phyloP scores from a whole-genome alignment of 2,888 invertebrate genomes.

The Rhyacophila evoluta region DNA sequence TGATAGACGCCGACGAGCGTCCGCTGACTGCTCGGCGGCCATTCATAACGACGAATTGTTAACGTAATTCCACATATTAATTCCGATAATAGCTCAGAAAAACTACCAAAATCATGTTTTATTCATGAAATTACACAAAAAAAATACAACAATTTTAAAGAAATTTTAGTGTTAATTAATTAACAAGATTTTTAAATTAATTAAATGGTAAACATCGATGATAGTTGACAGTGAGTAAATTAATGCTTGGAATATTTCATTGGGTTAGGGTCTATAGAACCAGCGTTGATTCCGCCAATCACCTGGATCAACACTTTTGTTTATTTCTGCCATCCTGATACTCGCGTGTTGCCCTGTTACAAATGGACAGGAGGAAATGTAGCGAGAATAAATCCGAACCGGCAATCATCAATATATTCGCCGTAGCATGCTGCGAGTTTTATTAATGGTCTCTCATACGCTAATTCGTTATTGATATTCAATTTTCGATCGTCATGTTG shows the following conservation, averaged over 20 bases:
- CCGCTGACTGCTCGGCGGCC: background rate
- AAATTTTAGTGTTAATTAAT: too few species aligned
- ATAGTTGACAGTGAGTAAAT: too few species aligned
- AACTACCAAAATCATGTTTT: too few species aligned
- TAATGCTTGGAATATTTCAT: too few species aligned
- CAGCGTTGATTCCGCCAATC: background rate
- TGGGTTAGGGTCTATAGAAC: background rate
- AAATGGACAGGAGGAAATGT: background rate
- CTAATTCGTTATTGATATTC: background rate
- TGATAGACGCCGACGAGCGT: conserved; percentile 6
- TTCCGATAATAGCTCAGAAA: too few species aligned
- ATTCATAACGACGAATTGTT: conserved; percentile 16
- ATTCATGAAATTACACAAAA: too few species aligned
- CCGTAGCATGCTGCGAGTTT: background rate
- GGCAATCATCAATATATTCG: background rate
- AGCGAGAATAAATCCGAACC: background rate
- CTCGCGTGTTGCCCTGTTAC: background rate
- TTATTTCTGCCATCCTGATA: background rate
- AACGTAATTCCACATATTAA: too few species aligned
- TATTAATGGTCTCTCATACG: background rate
- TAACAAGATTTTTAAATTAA: too few species aligned
- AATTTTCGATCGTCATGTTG: background rate
- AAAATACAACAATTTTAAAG: too few species aligned
- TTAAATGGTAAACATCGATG: too few species aligned
- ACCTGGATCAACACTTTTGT: conserved; percentile 10